Percentiles rank a stretch among this genome's conserved stretches.
These are phyloP conservation scores for Glossosoma conforme DNA, from an alignment of 1,140 invertebrate species.

Conservation along the genomic window DNA sequence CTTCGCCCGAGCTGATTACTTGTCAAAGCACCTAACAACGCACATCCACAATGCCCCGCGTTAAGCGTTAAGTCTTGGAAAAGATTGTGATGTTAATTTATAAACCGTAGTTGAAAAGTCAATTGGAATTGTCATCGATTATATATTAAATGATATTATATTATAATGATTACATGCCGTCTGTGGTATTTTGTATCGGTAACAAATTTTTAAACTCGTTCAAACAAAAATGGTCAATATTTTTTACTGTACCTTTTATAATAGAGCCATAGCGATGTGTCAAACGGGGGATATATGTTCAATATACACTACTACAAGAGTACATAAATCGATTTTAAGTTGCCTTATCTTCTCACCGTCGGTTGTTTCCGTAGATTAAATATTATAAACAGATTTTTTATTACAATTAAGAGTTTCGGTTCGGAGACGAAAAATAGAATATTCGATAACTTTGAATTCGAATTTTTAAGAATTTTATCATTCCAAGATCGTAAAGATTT, in stretches of 20 bases:
- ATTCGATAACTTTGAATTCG: no score
- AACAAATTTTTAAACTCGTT: conserved; percentile 26
- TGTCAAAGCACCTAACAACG: conserved; percentile 86
- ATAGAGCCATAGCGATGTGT: conserved; percentile 29
- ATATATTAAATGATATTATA: conserved; percentile 4
- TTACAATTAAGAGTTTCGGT: conserved; percentile 15
- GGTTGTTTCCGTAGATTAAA: conserved; percentile 32
- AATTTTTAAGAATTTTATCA: no score
- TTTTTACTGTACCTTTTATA: conserved; percentile 32
- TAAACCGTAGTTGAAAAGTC: conserved; percentile 15
- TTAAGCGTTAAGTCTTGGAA: conserved; percentile 3
- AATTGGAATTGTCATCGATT: conserved; percentile 27
- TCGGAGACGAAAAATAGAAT: no score
- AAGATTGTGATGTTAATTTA: neutral
- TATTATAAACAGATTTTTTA: conserved; percentile 21
- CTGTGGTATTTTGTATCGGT: conserved; percentile 24
- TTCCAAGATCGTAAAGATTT: no score
- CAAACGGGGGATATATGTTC: conserved; percentile 30
- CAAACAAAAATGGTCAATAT: conserved; percentile 27
- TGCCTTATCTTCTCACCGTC: conserved; percentile 33
- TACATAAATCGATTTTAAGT: conserved; percentile 33
- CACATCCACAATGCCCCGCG: conserved; percentile 70
- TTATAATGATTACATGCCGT: conserved; percentile 14
- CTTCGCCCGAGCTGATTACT: conserved; percentile 82
- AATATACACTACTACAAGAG: conserved; percentile 26